Base-by-base conservation (phyloP, 2,888 invertebrate genomes). In the Cephonodes hylas region DNA sequence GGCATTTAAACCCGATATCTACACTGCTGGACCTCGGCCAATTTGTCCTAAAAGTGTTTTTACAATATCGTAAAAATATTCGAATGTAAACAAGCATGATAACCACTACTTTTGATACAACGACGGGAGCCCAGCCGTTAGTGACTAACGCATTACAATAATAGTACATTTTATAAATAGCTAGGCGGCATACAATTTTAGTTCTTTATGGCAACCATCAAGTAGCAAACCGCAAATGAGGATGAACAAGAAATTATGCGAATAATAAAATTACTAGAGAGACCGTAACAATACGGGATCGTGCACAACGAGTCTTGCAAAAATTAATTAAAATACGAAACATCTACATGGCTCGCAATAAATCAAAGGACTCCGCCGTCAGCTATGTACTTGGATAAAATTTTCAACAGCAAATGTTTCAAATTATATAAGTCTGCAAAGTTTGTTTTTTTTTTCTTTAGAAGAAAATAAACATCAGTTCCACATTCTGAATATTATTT, bases 1-100 rank as follows among this genome's bases (percentile, higher is more conserved):
- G 78, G 75, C 80, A 82, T 84, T 86, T 81, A 83, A 76, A 84
- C 82, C 79, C 73, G 79, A 81, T 86, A 87, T 81, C 82, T 77
- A 77, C 77, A 72, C 70, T 68, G 60, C 79, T 89, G 90, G 89
- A 85, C 64, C 63, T 62, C 25, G 58, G 86, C 90, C 89, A 89
- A 85, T 80, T 80, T 84, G 79, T 79, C 77, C 76, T 79, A 83
- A 84, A 80, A 77, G 75, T 78, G 77, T 81, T 75, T 76, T 68
- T 71, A 77, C 68, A 80, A 75, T 64, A 71, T 69, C 71, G 68
- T 72, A 65, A 66, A 71, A 66, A 65, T 67, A 67, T 67, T 66
- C 63, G 56, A 63, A 63, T 59, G 59, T 67, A 64, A 68, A 71
- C 62, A 68, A 64, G 53, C 63, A 7, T 31, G 18, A 31, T 53